Evolutionary conservation across 2,797 vertebrate genomes (phyloP), one percentile per base, ranked within the genome.

Genomic region (Eptatretus atami): DNA sequence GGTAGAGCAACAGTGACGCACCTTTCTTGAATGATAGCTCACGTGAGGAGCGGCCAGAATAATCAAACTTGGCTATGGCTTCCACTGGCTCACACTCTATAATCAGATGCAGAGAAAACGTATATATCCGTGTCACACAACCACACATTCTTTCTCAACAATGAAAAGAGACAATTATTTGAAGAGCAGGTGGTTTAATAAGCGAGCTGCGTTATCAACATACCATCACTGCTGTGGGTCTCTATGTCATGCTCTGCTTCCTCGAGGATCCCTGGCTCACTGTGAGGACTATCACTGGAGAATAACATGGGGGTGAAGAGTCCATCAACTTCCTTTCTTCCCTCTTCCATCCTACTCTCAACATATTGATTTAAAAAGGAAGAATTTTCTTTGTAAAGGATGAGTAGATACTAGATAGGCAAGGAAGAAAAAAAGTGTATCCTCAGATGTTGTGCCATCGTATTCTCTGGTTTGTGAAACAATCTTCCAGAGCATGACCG

Each of bases 11-110:
- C 68, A 98, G 74, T 10, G 92, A 98, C 14, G 92, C 90, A 1
- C 92, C 92, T 73, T 98, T 98, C 78, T 95, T 98, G 77, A 98
- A 98, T 69, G 86, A 92, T 69, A 96, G 69, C 66, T 98, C 92
- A 67, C 92, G 78, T 53, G 84, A 84, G 3, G 90, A 92, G 65
- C 92, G 84, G 63, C 92, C 92, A 6, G 78, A 67, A 0, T 98
- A 98, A 77, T 98, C 92, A 66, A 96, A 98, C 74, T 88, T 98
- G 70, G 92, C 92, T 60, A 98, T 96, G 67, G 90, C 90, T 79
- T 98, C 90, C 65, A 96, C 92, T 63, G 90, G 92, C 67, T 98
- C 92, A 0, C 84, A 84, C 70, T 98, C 92, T 98, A 75, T n/a
- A 44, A 63, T 14, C 52, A 66, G 14, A 53, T 11, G 15, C 13